These are phyloP conservation scores for Mastomys natalensis DNA, from an alignment of 2,113 vertebrate genomes.

Conservation along the genomic window DNA sequence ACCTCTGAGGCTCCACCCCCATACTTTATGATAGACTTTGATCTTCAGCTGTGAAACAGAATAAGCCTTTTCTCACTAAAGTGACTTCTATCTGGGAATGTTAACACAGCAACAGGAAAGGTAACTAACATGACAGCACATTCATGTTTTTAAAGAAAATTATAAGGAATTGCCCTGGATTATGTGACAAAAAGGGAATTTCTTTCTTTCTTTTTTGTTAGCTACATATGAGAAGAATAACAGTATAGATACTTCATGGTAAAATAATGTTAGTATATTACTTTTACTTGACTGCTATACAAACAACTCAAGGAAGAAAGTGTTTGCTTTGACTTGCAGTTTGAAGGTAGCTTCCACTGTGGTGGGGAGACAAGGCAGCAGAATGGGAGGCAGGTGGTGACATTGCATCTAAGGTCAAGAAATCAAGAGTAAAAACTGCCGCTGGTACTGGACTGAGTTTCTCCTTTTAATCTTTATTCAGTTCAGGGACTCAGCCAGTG, in stretches of 20 bases:
- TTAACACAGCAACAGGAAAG: background rate
- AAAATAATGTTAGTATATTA: background rate
- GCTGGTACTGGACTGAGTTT: background rate
- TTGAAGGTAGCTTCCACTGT: background rate
- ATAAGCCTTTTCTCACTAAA: background rate
- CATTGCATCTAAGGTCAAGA: background rate
- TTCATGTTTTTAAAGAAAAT: slow-evolving; percentile 30
- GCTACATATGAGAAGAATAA: background rate
- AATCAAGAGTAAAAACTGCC: background rate
- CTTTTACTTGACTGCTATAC: background rate
- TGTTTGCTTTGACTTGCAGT: background rate
- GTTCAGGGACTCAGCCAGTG: background rate
- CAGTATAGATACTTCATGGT: background rate
- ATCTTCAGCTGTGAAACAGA: background rate
- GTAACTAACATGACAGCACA: background rate
- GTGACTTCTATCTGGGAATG: background rate
- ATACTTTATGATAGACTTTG: background rate
- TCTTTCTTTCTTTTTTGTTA: background rate
- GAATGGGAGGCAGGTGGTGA: background rate
- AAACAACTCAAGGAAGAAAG: background rate
- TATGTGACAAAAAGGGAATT: background rate
- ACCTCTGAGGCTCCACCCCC: background rate
- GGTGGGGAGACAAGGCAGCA: background rate
- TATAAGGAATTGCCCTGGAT: background rate
- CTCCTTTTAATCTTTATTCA: background rate